Evolutionary conservation across 2,113 vertebrate species (phyloP).

Genomic region (Odontesthes bonariensis): DNA sequence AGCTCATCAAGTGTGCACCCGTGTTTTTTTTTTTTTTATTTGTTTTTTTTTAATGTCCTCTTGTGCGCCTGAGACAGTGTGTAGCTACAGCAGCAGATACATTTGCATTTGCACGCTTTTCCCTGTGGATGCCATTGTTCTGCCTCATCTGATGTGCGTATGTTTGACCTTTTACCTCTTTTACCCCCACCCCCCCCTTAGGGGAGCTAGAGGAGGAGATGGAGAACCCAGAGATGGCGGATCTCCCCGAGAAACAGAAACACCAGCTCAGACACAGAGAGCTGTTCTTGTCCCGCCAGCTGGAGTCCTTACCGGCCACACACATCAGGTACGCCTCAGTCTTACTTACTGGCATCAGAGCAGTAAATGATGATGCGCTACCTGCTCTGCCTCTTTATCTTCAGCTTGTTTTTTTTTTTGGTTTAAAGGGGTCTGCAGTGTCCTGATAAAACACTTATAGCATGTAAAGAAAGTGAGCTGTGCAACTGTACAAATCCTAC

Average conservation of each 20-base stretch:
- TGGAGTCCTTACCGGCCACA: slow-evolving; percentile 95
- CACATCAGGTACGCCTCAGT: slow-evolving; percentile 89
- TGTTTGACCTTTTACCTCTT: slow-evolving; percentile 34
- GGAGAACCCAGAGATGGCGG: slow-evolving; percentile 95
- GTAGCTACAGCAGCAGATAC: slow-evolving; percentile 1
- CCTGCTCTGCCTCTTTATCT: neutral
- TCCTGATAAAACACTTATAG: neutral
- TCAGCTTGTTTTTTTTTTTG: neutral
- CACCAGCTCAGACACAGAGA: slow-evolving; percentile 96
- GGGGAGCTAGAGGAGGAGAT: slow-evolving; percentile 97
- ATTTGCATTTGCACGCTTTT: slow-evolving; percentile 5
- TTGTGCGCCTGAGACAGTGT: slow-evolving; percentile 28
- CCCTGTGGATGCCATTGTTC: slow-evolving; percentile 41
- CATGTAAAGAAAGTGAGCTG: neutral
- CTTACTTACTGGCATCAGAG: neutral
- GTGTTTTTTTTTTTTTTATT: slow-evolving; percentile 8
- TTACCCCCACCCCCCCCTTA: slow-evolving; percentile 49
- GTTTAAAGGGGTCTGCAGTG: neutral
- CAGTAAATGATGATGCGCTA: too few relatives aligned
- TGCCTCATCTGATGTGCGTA: slow-evolving; percentile 41
- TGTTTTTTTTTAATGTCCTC: neutral
- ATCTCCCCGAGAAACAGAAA: slow-evolving; percentile 94
- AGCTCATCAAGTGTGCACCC: slow-evolving; percentile 41
- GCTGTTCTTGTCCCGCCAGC: slow-evolving; percentile 93
- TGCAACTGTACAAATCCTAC: neutral